A percentile compares a stretch with the other conserved stretches of the same genome.
Conservation (phyloP, 2,113 vertebrate species). For the Periophthalmus modestus region DNA sequence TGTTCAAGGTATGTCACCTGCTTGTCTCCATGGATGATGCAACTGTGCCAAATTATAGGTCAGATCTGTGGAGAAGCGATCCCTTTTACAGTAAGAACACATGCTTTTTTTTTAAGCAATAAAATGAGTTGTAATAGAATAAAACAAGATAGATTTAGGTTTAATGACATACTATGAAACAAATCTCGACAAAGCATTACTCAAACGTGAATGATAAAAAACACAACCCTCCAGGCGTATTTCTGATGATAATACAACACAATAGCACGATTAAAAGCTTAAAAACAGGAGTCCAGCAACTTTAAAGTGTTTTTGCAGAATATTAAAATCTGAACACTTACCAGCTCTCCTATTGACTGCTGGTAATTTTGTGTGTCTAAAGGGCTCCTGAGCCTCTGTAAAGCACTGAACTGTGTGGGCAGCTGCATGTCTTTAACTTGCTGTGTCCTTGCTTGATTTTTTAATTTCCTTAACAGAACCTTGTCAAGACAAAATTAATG, state of each 20-base stretch:
- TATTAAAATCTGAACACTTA: constrained; percentile 7
- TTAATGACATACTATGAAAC: too few relatives aligned
- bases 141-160: too few relatives aligned
- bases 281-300: background rate
- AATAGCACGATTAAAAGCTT: background rate
- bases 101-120: too few relatives aligned
- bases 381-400: constrained; percentile 26
- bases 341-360: background rate
- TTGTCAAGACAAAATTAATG: constrained; percentile 33
- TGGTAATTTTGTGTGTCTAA: constrained; percentile 4
- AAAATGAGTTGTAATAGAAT: too few relatives aligned
- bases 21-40: too few relatives aligned
- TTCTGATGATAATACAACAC: background rate
- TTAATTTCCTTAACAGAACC: constrained; percentile 38
- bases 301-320: background rate
- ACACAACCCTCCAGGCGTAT: too few relatives aligned
- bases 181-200: too few relatives aligned
- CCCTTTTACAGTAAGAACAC: too few relatives aligned
- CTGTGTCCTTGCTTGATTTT: constrained; percentile 40
- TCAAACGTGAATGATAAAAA: too few relatives aligned
- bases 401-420: constrained; percentile 30
- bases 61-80: too few relatives aligned
- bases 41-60: too few relatives aligned
- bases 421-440: constrained; percentile 24
- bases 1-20: too few relatives aligned